Evolutionary conservation across 2,797 vertebrate species (phyloP), one percentile per base, ranked within the genome.

Genomic region (Lutra lutra): DNA sequence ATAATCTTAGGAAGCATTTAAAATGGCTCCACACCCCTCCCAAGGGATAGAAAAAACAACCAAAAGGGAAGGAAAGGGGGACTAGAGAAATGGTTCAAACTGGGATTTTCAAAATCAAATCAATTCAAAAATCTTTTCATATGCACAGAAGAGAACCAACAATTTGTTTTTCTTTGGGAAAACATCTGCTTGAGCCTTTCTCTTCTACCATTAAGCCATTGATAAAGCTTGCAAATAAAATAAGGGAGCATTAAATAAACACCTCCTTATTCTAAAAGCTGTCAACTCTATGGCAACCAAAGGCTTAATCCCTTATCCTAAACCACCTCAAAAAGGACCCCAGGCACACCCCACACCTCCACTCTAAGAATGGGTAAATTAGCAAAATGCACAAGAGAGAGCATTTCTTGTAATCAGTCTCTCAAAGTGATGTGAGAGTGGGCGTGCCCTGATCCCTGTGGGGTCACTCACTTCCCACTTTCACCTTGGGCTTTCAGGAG

Each of bases 201-300:
- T 90, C 79, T 94, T 93, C 91, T 87, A 86, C 82, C 89, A 80
- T 84, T 96, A 91, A 94, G 87, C 80, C 91, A 80, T 14, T 85
- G 90, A 73, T 80, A 86, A 95, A 94, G 86, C 68, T 91, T 97
- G 85, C 88, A 90, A 97, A 70, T 58, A 77, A 85, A 95, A 64
- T 27, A 77, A 92, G 79, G 70, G 96, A 97, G 73, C 86, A 87
- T 93, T 95, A 93, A 84, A 97, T 95, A 86, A 97, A 96, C 43
- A 29, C 54, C 89, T 82, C 92, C 43, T 95, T 95, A 79, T 96
- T 79, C 91, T 78, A 40, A 93, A 89, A 95, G 54, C 60, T 86
- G 58, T 88, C 66, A 70, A 58, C n/a, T 96, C 60, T 86, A 32
- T 2, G 91, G 54, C 94, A 95, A 90, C 82, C 21, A 58, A 92